Evolutionary conservation across 2,797 vertebrate genomes (phyloP).

Genomic region (Otus scops): DNA sequence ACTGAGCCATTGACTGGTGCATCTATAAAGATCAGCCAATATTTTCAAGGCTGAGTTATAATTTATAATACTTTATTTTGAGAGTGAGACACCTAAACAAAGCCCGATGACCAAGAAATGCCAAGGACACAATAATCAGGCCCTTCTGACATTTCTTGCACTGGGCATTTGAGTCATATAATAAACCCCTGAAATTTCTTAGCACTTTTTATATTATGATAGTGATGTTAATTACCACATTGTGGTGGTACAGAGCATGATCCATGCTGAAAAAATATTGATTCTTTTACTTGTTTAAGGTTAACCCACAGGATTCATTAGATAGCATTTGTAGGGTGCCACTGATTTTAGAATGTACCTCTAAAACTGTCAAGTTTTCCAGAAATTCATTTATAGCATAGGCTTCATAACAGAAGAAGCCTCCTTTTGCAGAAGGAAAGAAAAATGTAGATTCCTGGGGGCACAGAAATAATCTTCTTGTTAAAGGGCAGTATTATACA

Average conservation of each 20-base stretch:
- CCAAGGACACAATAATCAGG: not conserved
- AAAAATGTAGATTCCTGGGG: not conserved
- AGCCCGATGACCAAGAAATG: not conserved
- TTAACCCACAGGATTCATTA: not conserved
- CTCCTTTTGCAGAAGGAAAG: not conserved
- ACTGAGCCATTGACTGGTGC: not conserved
- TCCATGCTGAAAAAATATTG: not conserved
- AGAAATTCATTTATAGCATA: not conserved
- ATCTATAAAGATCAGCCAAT: not conserved
- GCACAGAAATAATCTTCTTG: not conserved
- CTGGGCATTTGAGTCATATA: not conserved
- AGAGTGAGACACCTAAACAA: not conserved
- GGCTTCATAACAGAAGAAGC: not conserved
- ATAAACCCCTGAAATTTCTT: not conserved
- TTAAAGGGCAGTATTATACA: not conserved
- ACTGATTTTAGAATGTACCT: not conserved
- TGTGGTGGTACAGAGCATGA: not conserved
- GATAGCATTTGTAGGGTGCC: not conserved
- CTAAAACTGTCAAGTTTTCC: not conserved
- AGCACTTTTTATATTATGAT: not conserved
- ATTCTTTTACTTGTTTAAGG: not conserved
- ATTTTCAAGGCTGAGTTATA: not conserved
- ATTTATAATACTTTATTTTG: not conserved
- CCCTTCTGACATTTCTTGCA: not conserved
- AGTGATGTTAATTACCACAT: not conserved